phyloP scores from a whole-genome alignment of 2,113 vertebrate species.

The Odocoileus virginianus region DNA sequence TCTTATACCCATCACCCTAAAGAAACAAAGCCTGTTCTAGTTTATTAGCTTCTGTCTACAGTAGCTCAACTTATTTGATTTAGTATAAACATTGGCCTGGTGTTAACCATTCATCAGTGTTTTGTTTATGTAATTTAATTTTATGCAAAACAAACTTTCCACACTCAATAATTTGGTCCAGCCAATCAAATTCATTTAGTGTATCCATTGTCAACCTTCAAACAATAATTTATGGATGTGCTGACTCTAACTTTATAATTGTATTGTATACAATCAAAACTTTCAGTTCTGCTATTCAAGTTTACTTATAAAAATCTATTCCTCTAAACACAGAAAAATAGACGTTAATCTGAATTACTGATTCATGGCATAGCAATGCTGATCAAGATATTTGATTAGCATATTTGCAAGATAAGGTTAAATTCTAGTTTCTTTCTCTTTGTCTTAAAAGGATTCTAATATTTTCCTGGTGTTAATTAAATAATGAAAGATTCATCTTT shows the following conservation, averaged over 20 bases:
- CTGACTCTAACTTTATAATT: constrained; percentile 13
- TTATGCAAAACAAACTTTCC: constrained; percentile 48
- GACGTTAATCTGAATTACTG: neutral
- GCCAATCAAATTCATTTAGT: constrained; percentile 30
- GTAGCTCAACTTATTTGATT: constrained; percentile 48
- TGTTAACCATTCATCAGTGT: constrained; percentile 54
- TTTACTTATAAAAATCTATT: neutral
- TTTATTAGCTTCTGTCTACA: constrained; percentile 54
- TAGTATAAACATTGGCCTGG: constrained; percentile 1
- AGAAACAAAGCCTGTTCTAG: constrained; percentile 56
- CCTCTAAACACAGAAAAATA: neutral
- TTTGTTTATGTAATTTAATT: constrained; percentile 55
- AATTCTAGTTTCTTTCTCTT: neutral
- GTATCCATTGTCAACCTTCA: neutral
- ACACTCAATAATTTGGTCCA: neutral
- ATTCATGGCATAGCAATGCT: neutral
- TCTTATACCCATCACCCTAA: constrained; percentile 34
- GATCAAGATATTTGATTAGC: neutral
- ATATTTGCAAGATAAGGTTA: neutral
- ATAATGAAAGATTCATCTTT: neutral
- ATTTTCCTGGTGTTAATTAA: neutral
- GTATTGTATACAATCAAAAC: neutral
- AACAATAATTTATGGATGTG: constrained; percentile 25
- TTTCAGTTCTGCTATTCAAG: neutral
- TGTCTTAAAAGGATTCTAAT: neutral